Percentiles rank a stretch among this genome's conserved stretches.
Evolutionary conservation across 64 coral and sea anemone species (phyloP).

Genomic region (Dendronephthya gigantea): DNA sequence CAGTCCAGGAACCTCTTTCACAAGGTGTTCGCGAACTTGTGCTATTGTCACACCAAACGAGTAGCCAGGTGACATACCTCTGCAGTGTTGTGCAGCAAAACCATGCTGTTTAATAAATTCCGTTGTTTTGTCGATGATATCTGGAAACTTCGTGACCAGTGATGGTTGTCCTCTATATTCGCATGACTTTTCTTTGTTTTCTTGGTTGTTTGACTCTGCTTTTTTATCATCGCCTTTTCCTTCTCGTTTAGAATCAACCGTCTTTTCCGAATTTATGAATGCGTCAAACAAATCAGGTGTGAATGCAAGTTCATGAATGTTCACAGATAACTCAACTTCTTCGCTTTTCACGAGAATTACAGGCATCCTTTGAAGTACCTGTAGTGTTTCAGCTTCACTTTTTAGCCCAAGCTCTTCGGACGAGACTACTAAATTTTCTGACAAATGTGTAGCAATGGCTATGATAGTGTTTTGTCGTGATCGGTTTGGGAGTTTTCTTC

Average conservation of each 20-base stretch:
- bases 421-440: background rate
- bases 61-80: background rate
- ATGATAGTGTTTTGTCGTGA: background rate
- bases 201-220: slow-evolving; percentile 13
- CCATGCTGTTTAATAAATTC: slow-evolving; percentile 28
- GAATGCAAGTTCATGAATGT: slow-evolving; percentile 25
- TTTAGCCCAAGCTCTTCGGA: background rate
- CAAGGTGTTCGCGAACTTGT: slow-evolving; percentile 24
- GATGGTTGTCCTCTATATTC: slow-evolving; percentile 6
- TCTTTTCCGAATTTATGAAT: slow-evolving; percentile 14
- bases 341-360: background rate
- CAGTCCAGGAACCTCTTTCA: slow-evolving; percentile 25
- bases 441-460: background rate
- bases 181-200: background rate
- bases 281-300: slow-evolving; percentile 22
- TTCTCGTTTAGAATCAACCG: slow-evolving; percentile 10
- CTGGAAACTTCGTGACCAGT: slow-evolving; percentile 16
- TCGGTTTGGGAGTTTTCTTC: background rate
- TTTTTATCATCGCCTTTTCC: slow-evolving; percentile 5
- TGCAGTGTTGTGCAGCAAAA: background rate
- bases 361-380: background rate
- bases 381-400: background rate
- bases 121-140: slow-evolving; percentile 20
- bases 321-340: slow-evolving; percentile 6
- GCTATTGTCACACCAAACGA: slow-evolving; percentile 7